These are phyloP conservation scores for Corythucha ciliata DNA, from an alignment of 2,888 invertebrate species.

Conservation along the genomic window DNA sequence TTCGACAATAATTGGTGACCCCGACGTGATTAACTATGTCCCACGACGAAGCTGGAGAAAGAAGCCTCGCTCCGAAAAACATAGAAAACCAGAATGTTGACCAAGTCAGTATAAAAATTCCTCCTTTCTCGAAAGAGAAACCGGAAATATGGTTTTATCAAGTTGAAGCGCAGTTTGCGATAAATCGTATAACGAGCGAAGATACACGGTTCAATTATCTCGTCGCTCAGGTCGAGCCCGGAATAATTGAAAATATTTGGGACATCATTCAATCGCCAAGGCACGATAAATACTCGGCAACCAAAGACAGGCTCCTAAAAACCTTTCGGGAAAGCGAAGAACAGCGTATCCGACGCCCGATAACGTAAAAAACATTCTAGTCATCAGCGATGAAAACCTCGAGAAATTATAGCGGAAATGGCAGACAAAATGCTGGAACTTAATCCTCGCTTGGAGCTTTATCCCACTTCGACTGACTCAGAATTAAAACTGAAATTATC, in stretches of 20 bases:
- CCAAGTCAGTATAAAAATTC: conserved; percentile 17
- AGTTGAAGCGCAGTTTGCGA: conserved; percentile 19
- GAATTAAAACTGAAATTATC: too few relatives aligned
- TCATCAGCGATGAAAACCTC: too few relatives aligned
- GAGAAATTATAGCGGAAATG: too few relatives aligned
- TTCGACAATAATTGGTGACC: too few relatives aligned
- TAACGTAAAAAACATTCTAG: too few relatives aligned
- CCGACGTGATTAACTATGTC: too few relatives aligned
- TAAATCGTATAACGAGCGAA: conserved; percentile 5
- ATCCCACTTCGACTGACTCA: too few relatives aligned
- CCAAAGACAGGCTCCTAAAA: conserved; percentile 11
- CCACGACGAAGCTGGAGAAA: too few relatives aligned
- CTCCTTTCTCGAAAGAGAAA: conserved; percentile 18
- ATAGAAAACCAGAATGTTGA: too few relatives aligned
- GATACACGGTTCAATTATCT: conserved; percentile 18
- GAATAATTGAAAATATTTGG: conserved; percentile 15
- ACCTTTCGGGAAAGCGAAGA: conserved; percentile 13
- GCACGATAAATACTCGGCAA: conserved; percentile 13
- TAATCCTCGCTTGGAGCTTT: too few relatives aligned
- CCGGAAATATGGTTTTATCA: conserved; percentile 20
- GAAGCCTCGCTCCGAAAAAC: too few relatives aligned
- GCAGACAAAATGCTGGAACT: too few relatives aligned
- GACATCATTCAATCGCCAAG: conserved; percentile 9
- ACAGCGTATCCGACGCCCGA: background rate
- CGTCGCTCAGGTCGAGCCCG: conserved; percentile 7